These are phyloP conservation scores for Drosophila quadrilineata DNA, from an alignment of 1,140 invertebrate species.

Conservation along the genomic window DNA sequence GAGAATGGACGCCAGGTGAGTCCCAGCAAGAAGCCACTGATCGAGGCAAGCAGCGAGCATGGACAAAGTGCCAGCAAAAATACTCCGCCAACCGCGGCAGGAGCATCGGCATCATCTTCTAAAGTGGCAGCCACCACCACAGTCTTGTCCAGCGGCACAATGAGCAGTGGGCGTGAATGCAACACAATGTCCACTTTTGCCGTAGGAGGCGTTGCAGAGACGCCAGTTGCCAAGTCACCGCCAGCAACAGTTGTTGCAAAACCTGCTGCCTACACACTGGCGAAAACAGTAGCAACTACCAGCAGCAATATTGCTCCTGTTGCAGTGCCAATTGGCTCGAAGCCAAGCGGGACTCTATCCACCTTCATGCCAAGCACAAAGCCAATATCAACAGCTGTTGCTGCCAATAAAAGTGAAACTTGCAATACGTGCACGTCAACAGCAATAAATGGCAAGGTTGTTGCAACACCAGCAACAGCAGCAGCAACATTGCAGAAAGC, in stretches of 20 bases:
- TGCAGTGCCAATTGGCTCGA: constrained; percentile 35
- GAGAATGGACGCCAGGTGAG: constrained; percentile 48
- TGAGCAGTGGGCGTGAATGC: constrained; percentile 67
- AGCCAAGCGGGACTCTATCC: constrained; percentile 27
- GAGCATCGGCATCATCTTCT: constrained; percentile 2
- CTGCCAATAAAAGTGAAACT: constrained; percentile 6
- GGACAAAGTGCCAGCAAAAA: constrained; percentile 22
- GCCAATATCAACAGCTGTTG: constrained; percentile 16
- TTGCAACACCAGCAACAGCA: constrained; percentile 1
- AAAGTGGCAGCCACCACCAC: constrained; percentile 54
- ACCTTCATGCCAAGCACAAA: constrained; percentile 35
- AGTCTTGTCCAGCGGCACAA: constrained; percentile 63
- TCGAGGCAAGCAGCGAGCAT: constrained; percentile 32
- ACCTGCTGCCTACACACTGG: neutral
- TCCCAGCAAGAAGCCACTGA: constrained; percentile 68
- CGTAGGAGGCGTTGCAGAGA: constrained; percentile 7
- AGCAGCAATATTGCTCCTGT: constrained; percentile 11
- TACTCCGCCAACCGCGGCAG: neutral
- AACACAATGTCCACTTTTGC: constrained; percentile 65
- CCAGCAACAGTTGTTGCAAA: constrained; percentile 7
- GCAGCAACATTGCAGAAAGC: constrained; percentile 7
- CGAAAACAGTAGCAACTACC: constrained; percentile 11
- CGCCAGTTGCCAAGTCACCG: constrained; percentile 4
- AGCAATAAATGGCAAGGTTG: constrained; percentile 20
- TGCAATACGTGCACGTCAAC: constrained; percentile 11